Base-by-base conservation (phyloP, 2,113 vertebrate genomes). In the Piliocolobus tephrosceles region DNA sequence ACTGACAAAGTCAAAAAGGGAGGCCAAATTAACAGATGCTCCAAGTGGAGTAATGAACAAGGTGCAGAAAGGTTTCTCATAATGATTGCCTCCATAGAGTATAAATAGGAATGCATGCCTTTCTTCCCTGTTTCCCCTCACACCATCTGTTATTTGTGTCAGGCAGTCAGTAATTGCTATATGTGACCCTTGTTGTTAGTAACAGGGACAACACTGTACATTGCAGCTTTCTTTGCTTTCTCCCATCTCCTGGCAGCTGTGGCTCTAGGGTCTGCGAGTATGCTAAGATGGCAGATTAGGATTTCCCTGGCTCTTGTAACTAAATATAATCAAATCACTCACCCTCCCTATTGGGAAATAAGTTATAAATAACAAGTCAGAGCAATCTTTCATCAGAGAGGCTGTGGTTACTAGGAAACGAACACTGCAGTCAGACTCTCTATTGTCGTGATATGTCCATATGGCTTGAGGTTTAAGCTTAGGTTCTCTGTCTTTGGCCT, bases 361-460 rank as follows among this genome's bases (percentile, higher is more conserved):
- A 94, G 97, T 95, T 97, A 96, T 96, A 97, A 98, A 98, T 97
- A 97, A 95, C 94, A 88, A 85, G 83, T 70, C 61, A 55, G 92
- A 95, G 91, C 75, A 35, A 55, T 96, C 88, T 94, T 96, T 83
- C 96, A 95, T 94, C 93, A 76, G 94, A 82, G 89, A 91, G 27
- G 72, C 96, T 87, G 20, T 61, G 89, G 95, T 97, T 98, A 97
- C 98, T 98, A 98, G 96, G 96, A 95, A 43, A 98, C 96, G 1
- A 81, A 55, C 78, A 8, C 66, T 50, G 81, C 23, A 92, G 83
- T 38, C 27, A 61, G 43, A 82, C 40, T 85, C 40, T 73, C 90
- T 92, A 73, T 25, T 95, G 78, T 84, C 82, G 43, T 55, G n/a
- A 45, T 40, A 82, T 7, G 57, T 88, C 91, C 92, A 47, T 27